Evolutionary conservation across 2,113 vertebrate genomes (phyloP), one percentile per base, ranked within the genome.

Genomic region (Cebidichthys violaceus): DNA sequence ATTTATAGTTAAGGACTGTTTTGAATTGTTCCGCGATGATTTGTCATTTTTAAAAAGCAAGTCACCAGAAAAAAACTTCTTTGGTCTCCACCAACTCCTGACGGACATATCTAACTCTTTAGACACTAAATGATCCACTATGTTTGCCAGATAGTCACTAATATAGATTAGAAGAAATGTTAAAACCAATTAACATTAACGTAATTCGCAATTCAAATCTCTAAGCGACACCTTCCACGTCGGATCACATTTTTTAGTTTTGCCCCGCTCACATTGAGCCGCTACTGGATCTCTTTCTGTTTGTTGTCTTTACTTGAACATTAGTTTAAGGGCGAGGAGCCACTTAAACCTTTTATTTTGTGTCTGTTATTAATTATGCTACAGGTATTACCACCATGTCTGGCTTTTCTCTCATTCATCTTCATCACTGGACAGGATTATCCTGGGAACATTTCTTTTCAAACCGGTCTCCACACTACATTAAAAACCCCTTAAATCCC

Each of bases 401-500:
- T 29, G 17, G 59, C 22, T 62, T 52, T 47, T 55, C 33, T 37
- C 50, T 69, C 27, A 69, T 72, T 45, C 24, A 60, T 65, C 62
- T 73, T 35, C 37, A 54, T 55, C 27, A 59, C 18, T 27, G 7
- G 61, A 79, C 20, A 39, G 22, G 8, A 61, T 82, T 39, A 71
- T 47, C 8, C n/a, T 39, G 17, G 69, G 55, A 61, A 61, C 8
- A 75, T 39, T 20, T 76, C 15, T 55, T 69, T 68, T 59, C 20
- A 60, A 70, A 77, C 61, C 22, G 22, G 41, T 50, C 47, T 47
- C 33, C 43, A 47, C 13, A 65, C 20, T n/a, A 41, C 20, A 37
- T 47, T 18, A 15, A 75, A 71, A 73, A 55, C 52, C 15, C 52
- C 4, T 61, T 76, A 76, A 90, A 82, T 75, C 75, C 79, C 20